Evolutionary conservation across 2,113 vertebrate genomes (phyloP), one percentile per base, ranked within the genome.

Genomic region (Rissa tridactyla): DNA sequence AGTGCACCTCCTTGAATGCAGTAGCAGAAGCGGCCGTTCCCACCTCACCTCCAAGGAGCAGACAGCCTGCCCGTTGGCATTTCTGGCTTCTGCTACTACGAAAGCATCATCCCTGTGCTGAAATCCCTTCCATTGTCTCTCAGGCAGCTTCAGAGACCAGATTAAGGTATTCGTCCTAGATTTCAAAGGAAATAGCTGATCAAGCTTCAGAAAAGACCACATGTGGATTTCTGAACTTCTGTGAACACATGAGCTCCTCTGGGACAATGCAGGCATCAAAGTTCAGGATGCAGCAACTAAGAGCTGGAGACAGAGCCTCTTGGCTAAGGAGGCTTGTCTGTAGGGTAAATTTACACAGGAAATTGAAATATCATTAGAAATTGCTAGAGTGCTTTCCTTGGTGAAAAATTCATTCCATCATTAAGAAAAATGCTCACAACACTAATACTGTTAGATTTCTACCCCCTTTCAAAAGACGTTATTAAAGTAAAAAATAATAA

Each of bases 151-250:
- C 81, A 72, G 77, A 86, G 64, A 13, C 72, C 65, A 82, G n/a
- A 72, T 80, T 60, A 64, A 96, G 72, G 40, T 75, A 68, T 93
- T 87, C 61, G 44, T 96, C 86, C 75, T 77, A 38, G 62, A 82
- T 95, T 97, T 96, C 84, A 94, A 96, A 97, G 95, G 91, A 95
- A 95, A 62, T 87, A 71, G 64, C 75, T 85, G 86, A 80, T 66
- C 66, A 36, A 55, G 78, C 91, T 89, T 91, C 91, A 91, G 94
- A 92, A 91, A 95, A 95, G 94, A 85, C 94, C 81, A 66, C 87
- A 95, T 95, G 82, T 94, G 84, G 84, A 88, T 95, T 82, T 94
- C 68, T 88, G 84, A 95, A 73, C 52, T 82, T 86, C 9, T 69
- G 66, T 61, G 49, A 88, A 89, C 36, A 82, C 11, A 9, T 16